Evolutionary conservation across 30 jellyfish, hydroid and myxozoan species (phyloP), one percentile per base, ranked within the genome.

Genomic region (Aurelia sp.): DNA sequence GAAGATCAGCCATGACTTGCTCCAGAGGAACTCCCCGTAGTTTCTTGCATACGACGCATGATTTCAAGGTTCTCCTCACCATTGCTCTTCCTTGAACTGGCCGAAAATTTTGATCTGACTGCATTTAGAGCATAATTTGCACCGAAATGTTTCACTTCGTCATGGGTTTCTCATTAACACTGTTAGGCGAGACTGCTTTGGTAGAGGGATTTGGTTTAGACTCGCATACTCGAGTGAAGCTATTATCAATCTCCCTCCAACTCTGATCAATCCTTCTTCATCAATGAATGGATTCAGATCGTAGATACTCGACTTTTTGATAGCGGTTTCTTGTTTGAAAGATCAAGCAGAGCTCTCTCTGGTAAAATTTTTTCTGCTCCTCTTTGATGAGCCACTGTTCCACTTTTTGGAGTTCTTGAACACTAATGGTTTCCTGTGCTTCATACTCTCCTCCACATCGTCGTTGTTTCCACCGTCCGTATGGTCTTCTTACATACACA

Each of bases 191-290:
- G 76, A 66, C 30, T 62, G 82, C 67, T 53, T 50, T 41, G 90
- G 90, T 50, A 80, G 52, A 35, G 64, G 47, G 81, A 80, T 50
- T 30, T 64, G 90, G 13, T 80, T 84, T 48, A 37, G 71, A 58
- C 71, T 48, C 35, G 19, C 90, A 51, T 63, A 64, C 23, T 27
- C 73, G 12, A 80, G 74, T 47, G 81, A 53, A 63, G 90, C 73
- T 64, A 51, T 64, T 63, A 62, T 66, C 73, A 80, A 20, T 66
- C 90, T 80, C 4, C 90, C 90, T 2, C 90, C 73, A 11, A 80
- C 90, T 80, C 90, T 64, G n/a, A 80, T 22, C 90, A 80, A 80
- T 18, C 90, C 90, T 30, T 65, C 50, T 63, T 66, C 82, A 66
- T 80, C 90, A 23, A 63, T 50, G 67, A 80, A 80, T 62, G 84